Evolutionary conservation across 2,113 vertebrate genomes (phyloP).

Genomic region (Callionymus lyra): DNA sequence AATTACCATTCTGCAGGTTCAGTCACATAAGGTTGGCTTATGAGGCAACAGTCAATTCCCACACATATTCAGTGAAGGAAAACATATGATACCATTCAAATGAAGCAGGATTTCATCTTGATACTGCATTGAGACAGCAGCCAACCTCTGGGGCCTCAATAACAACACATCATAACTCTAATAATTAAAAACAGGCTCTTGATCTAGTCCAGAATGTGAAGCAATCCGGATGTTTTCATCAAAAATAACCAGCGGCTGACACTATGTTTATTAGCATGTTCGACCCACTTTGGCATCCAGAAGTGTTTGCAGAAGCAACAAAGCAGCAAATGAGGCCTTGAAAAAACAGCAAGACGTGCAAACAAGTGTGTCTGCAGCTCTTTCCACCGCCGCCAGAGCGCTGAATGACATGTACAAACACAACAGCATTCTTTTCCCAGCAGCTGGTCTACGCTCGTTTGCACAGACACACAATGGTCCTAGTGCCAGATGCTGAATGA

Average conservation of each 20-base stretch:
- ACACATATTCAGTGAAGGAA: no score
- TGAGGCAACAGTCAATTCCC: no score
- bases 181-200: no score
- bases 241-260: conserved; percentile 2
- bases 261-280: conserved; percentile 46
- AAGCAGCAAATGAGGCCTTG: conserved; percentile 53
- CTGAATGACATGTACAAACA: conserved; percentile 70
- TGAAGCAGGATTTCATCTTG: no score
- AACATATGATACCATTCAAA: no score
- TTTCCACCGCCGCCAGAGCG: conserved; percentile 33
- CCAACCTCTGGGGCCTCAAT: no score
- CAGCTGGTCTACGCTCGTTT: conserved; percentile 13
- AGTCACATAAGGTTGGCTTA: no score
- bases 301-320: conserved; percentile 64
- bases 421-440: conserved; percentile 41
- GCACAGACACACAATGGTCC: conserved; percentile 4
- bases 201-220: no score
- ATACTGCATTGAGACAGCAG: no score
- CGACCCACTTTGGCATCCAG: conserved; percentile 33
- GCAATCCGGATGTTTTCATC: no score
- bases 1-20: no score
- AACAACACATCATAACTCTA: no score
- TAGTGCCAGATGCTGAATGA: conserved; percentile 24
- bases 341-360: conserved; percentile 57
- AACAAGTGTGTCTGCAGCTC: conserved; percentile 54